These are phyloP conservation scores for Drosophila anomelani DNA, from an alignment of 2,888 invertebrate species.

Conservation along the genomic window DNA sequence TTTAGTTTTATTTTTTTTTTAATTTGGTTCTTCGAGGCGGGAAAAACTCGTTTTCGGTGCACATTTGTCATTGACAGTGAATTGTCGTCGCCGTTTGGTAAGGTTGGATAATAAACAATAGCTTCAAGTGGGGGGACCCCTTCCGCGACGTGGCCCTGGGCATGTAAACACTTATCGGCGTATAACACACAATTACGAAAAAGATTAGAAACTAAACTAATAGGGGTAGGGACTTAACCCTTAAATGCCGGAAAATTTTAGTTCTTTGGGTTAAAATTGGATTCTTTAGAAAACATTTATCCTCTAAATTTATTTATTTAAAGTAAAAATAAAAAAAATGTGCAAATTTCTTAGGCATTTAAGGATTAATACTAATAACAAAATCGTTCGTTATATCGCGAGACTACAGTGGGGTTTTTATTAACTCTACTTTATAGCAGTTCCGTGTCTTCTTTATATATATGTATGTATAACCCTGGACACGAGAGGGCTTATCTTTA, in stretches of 20 bases:
- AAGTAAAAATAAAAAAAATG: too few relatives aligned
- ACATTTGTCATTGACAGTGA: slow-evolving; percentile 36
- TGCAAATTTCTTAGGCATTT: neutral
- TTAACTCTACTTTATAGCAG: neutral
- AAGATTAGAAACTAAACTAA: slow-evolving; percentile 19
- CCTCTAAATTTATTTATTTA: too few relatives aligned
- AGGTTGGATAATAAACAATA: slow-evolving; percentile 11
- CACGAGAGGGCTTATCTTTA: neutral
- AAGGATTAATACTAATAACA: neutral
- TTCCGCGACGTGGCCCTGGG: slow-evolving; percentile 29
- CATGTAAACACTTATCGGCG: slow-evolving; percentile 33
- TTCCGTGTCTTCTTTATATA: neutral
- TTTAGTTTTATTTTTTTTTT: neutral
- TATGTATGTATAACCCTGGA: neutral
- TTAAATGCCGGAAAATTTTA: neutral
- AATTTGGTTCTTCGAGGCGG: slow-evolving; percentile 9
- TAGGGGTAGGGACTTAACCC: neutral
- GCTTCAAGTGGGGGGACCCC: slow-evolving; percentile 21
- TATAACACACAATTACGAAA: slow-evolving; percentile 11
- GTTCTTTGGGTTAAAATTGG: neutral
- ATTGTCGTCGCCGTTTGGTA: slow-evolving; percentile 4
- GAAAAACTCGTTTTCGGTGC: slow-evolving; percentile 39
- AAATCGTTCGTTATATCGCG: neutral
- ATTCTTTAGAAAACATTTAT: too few relatives aligned
- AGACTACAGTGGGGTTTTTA: neutral